Evolutionary conservation across 1,140 invertebrate genomes (phyloP).

Genomic region (Cylas formicarius): DNA sequence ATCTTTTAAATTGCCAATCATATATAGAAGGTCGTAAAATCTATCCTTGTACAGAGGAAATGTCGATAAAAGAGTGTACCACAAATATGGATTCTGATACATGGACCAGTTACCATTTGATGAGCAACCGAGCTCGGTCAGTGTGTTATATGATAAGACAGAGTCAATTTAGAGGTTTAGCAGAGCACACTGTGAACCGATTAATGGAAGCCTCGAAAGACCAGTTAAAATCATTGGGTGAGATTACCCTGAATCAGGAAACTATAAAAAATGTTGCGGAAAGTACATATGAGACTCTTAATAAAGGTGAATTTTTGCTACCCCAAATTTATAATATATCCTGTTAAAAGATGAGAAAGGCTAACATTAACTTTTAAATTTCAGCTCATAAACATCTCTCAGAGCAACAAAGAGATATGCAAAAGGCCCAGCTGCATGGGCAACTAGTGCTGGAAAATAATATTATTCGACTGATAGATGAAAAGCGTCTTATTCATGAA

Average conservation of each 20-base stretch:
- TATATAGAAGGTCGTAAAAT: slow-evolving; percentile 53
- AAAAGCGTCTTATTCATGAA: slow-evolving; percentile 54
- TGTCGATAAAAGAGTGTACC: slow-evolving; percentile 59
- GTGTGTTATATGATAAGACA: slow-evolving; percentile 60
- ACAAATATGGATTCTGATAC: slow-evolving; percentile 58
- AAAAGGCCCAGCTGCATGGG: slow-evolving; percentile 46
- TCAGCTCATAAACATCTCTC: slow-evolving; percentile 47
- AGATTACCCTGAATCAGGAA: slow-evolving; percentile 49
- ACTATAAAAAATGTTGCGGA: slow-evolving; percentile 46
- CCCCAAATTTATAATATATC: too few species aligned
- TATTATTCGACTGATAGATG: slow-evolving; percentile 49
- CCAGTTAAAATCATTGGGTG: slow-evolving; percentile 36
- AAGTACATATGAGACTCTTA: slow-evolving; percentile 47
- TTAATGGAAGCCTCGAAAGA: slow-evolving; percentile 49
- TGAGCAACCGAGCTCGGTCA: slow-evolving; percentile 59
- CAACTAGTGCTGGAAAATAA: slow-evolving; percentile 50
- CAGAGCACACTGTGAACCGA: slow-evolving; percentile 61
- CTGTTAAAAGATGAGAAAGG: background rate
- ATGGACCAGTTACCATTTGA: slow-evolving; percentile 66
- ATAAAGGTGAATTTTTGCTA: slow-evolving; percentile 33
- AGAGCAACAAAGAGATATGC: slow-evolving; percentile 49
- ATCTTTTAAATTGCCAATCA: slow-evolving; percentile 63
- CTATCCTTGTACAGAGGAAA: slow-evolving; percentile 54
- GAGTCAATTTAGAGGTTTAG: slow-evolving; percentile 57
- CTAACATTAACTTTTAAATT: background rate